A percentile compares a stretch with the other conserved stretches of the same genome.
phyloP scores from a whole-genome alignment of 92 coral and sea anemone species.

The Palythoa grandiflora region DNA sequence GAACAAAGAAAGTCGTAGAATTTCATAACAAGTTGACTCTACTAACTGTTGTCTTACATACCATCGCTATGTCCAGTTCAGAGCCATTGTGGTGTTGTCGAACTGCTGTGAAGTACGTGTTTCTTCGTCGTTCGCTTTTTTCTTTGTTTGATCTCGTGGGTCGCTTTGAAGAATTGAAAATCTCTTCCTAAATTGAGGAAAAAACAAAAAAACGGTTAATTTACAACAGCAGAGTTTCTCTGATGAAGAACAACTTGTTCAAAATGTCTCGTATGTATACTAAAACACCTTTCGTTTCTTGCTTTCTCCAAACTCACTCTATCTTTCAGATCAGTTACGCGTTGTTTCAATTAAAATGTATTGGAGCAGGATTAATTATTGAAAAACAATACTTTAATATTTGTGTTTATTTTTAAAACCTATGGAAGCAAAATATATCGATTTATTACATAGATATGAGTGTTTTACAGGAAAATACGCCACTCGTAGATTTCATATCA shows the following conservation, averaged over 20 bases:
- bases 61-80: conserved; percentile 67
- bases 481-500: too few relatives aligned
- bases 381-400: too few relatives aligned
- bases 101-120: conserved; percentile 74
- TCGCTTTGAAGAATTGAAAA: conserved; percentile 58
- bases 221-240: neutral
- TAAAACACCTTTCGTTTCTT: neutral
- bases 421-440: too few relatives aligned
- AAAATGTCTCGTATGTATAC: neutral
- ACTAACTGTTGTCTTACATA: neutral
- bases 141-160: conserved; percentile 65
- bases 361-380: too few relatives aligned
- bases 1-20: too few relatives aligned
- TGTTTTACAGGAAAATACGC: too few relatives aligned
- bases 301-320: neutral
- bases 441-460: too few relatives aligned
- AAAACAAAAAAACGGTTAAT: neutral
- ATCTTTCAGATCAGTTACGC: too few relatives aligned
- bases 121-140: conserved; percentile 56
- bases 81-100: conserved; percentile 65
- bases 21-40: too few relatives aligned
- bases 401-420: too few relatives aligned
- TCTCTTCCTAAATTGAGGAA: conserved; percentile 64
- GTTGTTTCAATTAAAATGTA: too few relatives aligned
- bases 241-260: too few relatives aligned